These are phyloP conservation scores for Bembecia ichneumoniformis DNA, from an alignment of 2,888 invertebrate genomes.

Conservation along the genomic window DNA sequence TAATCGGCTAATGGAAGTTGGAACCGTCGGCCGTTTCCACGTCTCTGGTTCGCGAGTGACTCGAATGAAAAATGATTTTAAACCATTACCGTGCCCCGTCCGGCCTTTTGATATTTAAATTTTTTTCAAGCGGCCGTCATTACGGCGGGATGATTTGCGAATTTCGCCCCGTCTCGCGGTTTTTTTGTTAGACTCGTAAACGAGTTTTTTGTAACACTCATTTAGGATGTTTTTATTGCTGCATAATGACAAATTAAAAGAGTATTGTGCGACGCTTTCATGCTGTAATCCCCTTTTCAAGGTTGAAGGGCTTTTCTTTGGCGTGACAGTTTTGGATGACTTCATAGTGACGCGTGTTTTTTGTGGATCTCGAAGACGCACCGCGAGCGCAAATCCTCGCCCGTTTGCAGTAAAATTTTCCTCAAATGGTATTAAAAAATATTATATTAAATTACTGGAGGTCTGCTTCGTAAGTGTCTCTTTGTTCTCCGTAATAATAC, in stretches of 20 bases:
- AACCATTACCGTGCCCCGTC: slow-evolving; percentile 71
- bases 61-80: slow-evolving; percentile 72
- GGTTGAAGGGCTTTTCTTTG: slow-evolving; percentile 39
- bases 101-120: slow-evolving; percentile 73
- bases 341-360: slow-evolving; percentile 28
- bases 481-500: too few species aligned
- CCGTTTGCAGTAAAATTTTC: not conserved
- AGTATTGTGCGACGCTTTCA: slow-evolving; percentile 66
- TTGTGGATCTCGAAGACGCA: not conserved
- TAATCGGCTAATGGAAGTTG: slow-evolving; percentile 61
- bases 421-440: too few species aligned
- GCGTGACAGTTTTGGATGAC: slow-evolving; percentile 30
- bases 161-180: slow-evolving; percentile 65
- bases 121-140: slow-evolving; percentile 71
- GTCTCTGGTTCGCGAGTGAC: slow-evolving; percentile 65
- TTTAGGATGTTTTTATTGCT: slow-evolving; percentile 70
- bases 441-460: too few species aligned
- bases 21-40: slow-evolving; percentile 61
- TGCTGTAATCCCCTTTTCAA: slow-evolving; percentile 53
- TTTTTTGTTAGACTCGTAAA: slow-evolving; percentile 53
- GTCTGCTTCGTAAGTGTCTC: too few species aligned
- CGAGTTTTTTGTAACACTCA: slow-evolving; percentile 67
- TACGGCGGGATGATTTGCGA: slow-evolving; percentile 68
- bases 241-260: slow-evolving; percentile 70
- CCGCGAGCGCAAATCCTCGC: not conserved